Evolutionary conservation across 2,797 vertebrate genomes (phyloP).

Genomic region (Thamnophis elegans): DNA sequence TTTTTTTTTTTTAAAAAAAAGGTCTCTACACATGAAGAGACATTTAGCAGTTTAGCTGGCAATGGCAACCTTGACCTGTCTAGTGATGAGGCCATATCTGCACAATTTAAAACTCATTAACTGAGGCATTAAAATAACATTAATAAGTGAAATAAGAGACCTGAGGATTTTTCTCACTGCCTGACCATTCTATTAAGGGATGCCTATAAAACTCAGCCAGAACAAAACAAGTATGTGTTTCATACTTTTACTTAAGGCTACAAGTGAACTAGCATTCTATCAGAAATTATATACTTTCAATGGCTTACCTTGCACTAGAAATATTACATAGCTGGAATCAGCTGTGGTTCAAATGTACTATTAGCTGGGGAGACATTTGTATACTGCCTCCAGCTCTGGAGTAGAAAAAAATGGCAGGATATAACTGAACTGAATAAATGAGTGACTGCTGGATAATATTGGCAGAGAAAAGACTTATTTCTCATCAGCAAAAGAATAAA

Average conservation of each 20-base stretch:
- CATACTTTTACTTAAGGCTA: background rate
- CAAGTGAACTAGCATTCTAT: background rate
- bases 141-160: conserved; percentile 3
- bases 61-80: background rate
- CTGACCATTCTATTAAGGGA: background rate
- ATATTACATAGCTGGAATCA: background rate
- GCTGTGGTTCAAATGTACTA: background rate
- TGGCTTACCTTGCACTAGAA: background rate
- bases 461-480: background rate
- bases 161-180: background rate
- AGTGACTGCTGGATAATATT: background rate
- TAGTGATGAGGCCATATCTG: background rate
- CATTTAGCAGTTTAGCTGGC: background rate
- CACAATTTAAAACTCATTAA: conserved; percentile 25
- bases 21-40: background rate
- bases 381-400: background rate
- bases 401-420: background rate
- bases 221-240: background rate
- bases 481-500: background rate
- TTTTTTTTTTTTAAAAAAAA: background rate
- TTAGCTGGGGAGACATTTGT: background rate
- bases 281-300: background rate
- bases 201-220: background rate
- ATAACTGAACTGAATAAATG: background rate
- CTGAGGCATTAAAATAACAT: conserved; percentile 16